phyloP scores from a whole-genome alignment of 2,113 vertebrate species.

The Heterotilapia buettikoferi region DNA sequence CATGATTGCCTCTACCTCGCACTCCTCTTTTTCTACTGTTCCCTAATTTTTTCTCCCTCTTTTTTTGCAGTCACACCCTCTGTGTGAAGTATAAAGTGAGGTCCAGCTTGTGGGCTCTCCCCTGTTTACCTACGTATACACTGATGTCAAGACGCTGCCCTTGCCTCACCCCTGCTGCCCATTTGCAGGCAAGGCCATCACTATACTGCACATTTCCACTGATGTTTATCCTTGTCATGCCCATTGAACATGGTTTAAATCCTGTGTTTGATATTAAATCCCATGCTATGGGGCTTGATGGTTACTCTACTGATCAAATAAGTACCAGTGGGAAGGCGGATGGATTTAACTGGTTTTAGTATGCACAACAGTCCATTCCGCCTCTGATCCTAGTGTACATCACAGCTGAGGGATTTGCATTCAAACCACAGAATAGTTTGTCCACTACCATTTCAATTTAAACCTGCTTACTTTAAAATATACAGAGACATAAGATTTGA shows the following conservation, averaged over 20 bases:
- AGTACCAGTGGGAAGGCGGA: slow-evolving; percentile 38
- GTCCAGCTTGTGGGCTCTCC: slow-evolving; percentile 6
- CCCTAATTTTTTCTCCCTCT: background rate
- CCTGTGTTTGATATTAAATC: slow-evolving; percentile 57
- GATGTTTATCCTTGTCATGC: slow-evolving; percentile 55
- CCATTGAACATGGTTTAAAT: slow-evolving; percentile 44
- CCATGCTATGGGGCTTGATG: slow-evolving; percentile 32
- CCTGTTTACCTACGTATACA: slow-evolving; percentile 11
- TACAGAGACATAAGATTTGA: background rate
- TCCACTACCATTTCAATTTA: background rate
- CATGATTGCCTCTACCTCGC: slow-evolving; percentile 19
- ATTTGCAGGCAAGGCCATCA: background rate
- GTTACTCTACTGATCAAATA: slow-evolving; percentile 58
- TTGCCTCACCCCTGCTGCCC: background rate
- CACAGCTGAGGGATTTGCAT: slow-evolving; percentile 30
- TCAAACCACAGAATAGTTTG: background rate
- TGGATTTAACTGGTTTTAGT: slow-evolving; percentile 64
- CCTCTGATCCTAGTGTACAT: slow-evolving; percentile 6
- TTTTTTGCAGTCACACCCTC: slow-evolving; percentile 19
- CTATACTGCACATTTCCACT: slow-evolving; percentile 5
- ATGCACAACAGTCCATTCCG: slow-evolving; percentile 36
- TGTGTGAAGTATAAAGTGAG: background rate
- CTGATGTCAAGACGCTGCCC: slow-evolving; percentile 18
- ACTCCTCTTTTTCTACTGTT: background rate
- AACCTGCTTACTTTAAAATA: background rate